Base-by-base conservation (phyloP, 1,140 invertebrate species). In the Zeugodacus cucurbitae region DNA sequence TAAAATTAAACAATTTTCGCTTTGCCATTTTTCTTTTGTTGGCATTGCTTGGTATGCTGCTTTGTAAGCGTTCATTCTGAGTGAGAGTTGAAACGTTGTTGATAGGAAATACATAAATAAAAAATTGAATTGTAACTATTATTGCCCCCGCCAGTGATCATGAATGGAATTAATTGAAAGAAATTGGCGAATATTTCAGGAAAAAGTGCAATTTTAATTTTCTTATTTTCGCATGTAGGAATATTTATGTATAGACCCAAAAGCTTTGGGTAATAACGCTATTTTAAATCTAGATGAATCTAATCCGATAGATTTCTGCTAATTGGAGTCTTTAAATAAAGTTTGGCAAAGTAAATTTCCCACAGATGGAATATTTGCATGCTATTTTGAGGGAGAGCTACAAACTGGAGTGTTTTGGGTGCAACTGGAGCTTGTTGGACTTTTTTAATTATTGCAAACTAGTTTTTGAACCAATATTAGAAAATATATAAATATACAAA, bases 1-100 rank as follows among this genome's bases (percentile, higher is more conserved):
- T 32, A 29, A 82, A 82, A 48, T 82, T 82, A 82, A 82, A 82
- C 22, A 82, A 48, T 54, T 48, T 74, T 74, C 67, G 17, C 32
- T 37, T 48, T 48, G 41, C 22, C n/a, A 82, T 48, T 74, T 74
- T 74, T 34, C 70, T 32, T 74, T 74, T 41, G 70, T 6, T 29
- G 2, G n/a, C 26, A 6, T 34, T 82, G 22, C 7, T 48, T 82
- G 74, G 1, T 82, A 2, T 22, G 7, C 4, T 82, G 41, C 74
- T 26, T 82, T 54, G 20, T 48, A 10, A 0, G 8, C 74, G 2
- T 82, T 54, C 20, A 48, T 44, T 44, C 67, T 41, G 34, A 37
- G 34, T 74, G 22, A 22, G 22, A 54, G 37, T 29, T 48, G 20
- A 44, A 48, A 29, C 26, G n/a, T 14, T n/a, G 22, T 48, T 48